phyloP scores from a whole-genome alignment of 2,888 invertebrate genomes.

The Agonopterix alstromeriana region DNA sequence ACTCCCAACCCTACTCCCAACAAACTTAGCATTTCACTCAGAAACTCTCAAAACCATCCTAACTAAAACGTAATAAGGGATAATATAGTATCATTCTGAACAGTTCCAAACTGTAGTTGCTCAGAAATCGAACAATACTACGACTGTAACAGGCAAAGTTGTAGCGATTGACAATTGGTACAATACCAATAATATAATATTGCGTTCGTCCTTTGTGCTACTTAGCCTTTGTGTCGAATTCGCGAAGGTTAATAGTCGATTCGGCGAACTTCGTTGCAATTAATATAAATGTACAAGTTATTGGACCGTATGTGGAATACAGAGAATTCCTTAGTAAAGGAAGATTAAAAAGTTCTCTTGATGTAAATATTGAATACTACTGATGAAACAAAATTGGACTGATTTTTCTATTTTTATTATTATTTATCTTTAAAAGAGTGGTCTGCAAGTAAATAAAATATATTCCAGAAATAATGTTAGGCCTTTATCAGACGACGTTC shows the following conservation, averaged over 20 bases:
- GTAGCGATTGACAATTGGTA: slow-evolving; percentile 50
- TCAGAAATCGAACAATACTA: slow-evolving; percentile 42
- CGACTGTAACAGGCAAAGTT: slow-evolving; percentile 45
- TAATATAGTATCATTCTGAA: not conserved
- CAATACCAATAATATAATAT: slow-evolving; percentile 41
- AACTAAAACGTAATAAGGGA: not conserved
- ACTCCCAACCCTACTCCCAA: not conserved
- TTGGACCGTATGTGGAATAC: too few relatives aligned
- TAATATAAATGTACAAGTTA: not conserved
- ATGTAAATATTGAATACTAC: too few relatives aligned
- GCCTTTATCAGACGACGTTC: too few relatives aligned
- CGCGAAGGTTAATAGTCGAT: slow-evolving; percentile 14
- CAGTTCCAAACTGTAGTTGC: slow-evolving; percentile 6
- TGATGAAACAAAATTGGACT: too few relatives aligned
- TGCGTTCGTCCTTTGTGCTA: slow-evolving; percentile 34
- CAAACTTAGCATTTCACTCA: not conserved
- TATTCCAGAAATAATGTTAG: too few relatives aligned
- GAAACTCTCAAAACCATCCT: not conserved
- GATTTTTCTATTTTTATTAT: too few relatives aligned
- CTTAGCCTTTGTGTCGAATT: slow-evolving; percentile 27
- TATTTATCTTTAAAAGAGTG: too few relatives aligned
- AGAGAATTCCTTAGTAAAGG: too few relatives aligned
- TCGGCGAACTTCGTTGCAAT: slow-evolving; percentile 19
- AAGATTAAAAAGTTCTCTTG: too few relatives aligned
- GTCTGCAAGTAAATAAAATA: too few relatives aligned